Conservation (phyloP, 2,797 vertebrate species). For the Emys orbicularis region DNA sequence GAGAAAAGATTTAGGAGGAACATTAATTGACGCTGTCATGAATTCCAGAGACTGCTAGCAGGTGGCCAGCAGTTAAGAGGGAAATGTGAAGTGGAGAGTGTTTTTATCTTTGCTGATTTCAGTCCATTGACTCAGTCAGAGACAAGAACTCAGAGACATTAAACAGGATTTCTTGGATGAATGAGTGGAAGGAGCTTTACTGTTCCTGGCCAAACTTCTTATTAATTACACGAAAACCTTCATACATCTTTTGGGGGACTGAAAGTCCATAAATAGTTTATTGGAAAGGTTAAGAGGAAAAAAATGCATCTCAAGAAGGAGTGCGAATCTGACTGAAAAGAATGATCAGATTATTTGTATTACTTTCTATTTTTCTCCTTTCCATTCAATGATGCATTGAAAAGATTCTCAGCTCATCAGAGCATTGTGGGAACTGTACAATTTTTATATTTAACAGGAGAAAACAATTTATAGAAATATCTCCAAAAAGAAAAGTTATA, state of each 20-base stretch:
- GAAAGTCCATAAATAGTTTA: slow-evolving; percentile 20
- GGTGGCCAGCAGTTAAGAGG: neutral
- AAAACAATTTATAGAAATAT: neutral
- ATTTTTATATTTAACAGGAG: neutral
- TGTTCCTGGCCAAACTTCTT: neutral
- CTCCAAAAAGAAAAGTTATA: slow-evolving; percentile 1
- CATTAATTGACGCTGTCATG: neutral
- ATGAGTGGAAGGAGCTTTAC: slow-evolving; percentile 6
- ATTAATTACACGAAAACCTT: slow-evolving; percentile 27
- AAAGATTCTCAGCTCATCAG: neutral
- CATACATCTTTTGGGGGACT: neutral
- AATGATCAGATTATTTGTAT: neutral
- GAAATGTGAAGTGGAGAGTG: neutral
- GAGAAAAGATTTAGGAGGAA: neutral
- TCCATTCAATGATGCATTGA: neutral
- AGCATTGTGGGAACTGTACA: neutral
- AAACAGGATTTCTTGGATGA: slow-evolving; percentile 40
- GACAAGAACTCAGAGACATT: slow-evolving; percentile 12
- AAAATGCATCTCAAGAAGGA: neutral
- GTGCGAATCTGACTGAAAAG: neutral
- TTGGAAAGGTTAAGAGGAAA: slow-evolving; percentile 18
- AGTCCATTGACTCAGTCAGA: neutral
- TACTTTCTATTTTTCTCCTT: neutral
- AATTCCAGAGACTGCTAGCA: neutral
- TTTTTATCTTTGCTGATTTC: slow-evolving; percentile 21